Conservation (phyloP, 2,797 vertebrate genomes). For the Chaetophractus vellerosus region DNA sequence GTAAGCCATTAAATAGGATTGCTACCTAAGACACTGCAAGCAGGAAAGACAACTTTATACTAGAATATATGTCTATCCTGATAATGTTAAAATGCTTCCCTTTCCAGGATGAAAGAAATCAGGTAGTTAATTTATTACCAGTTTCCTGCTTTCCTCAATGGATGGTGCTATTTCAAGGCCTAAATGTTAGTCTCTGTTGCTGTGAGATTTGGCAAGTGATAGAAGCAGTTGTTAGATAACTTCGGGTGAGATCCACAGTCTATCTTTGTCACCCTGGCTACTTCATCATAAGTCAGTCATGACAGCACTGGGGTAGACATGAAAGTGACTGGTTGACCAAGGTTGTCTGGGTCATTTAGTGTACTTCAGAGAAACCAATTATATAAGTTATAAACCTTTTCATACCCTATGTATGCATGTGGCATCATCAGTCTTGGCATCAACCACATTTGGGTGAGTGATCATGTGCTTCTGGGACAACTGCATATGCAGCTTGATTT, state of each 20-base stretch:
- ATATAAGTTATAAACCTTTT: too few species aligned
- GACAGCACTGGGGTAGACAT: background rate
- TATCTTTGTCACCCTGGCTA: background rate
- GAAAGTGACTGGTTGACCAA: background rate
- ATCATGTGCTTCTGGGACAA: background rate
- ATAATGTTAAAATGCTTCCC: background rate
- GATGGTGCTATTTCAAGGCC: background rate
- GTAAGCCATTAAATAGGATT: background rate
- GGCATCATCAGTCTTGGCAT: too few species aligned
- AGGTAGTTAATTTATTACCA: background rate
- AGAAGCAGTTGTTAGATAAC: background rate
- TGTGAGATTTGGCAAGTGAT: background rate
- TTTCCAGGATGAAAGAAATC: background rate
- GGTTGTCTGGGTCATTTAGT: background rate
- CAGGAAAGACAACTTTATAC: background rate
- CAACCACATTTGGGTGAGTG: too few species aligned
- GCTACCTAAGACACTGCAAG: background rate
- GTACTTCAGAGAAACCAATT: background rate
- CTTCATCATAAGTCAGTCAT: background rate
- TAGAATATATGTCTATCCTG: background rate
- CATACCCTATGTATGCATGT: too few species aligned
- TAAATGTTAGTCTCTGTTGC: background rate
- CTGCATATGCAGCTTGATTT: background rate
- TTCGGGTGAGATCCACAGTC: background rate
- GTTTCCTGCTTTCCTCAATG: background rate